These are phyloP conservation scores for Halocynthia roretzi DNA, from an alignment of 23 tunicate genomes.

Conservation along the genomic window DNA sequence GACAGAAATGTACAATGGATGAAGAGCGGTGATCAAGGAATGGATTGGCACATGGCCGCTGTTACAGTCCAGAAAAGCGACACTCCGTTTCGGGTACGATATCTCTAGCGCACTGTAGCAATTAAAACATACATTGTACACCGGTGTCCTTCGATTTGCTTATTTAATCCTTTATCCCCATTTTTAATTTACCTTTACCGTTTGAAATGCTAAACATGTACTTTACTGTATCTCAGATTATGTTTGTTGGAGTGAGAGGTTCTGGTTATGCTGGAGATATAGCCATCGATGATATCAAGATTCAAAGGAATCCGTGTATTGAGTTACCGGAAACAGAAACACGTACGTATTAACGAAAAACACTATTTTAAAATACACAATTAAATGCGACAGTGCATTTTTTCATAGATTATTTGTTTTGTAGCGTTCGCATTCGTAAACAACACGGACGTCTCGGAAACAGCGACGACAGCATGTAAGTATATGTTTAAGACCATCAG, in stretches of 20 bases:
- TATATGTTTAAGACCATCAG: too few relatives aligned
- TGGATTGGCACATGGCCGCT: slow-evolving; percentile 32
- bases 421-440: too few relatives aligned
- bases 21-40: slow-evolving; percentile 40
- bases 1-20: slow-evolving; percentile 26
- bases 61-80: slow-evolving; percentile 14
- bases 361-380: background rate
- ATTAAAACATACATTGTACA: background rate
- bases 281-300: slow-evolving; percentile 31
- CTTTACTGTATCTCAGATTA: slow-evolving; percentile 14
- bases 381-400: background rate
- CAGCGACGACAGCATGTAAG: too few relatives aligned
- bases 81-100: slow-evolving; percentile 38
- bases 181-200: too few relatives aligned
- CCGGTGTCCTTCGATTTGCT: background rate
- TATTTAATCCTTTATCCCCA: background rate
- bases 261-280: slow-evolving; percentile 37
- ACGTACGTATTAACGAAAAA: background rate
- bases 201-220: background rate
- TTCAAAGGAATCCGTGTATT: slow-evolving; percentile 13
- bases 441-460: too few relatives aligned
- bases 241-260: slow-evolving; percentile 53
- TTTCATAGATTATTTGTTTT: background rate
- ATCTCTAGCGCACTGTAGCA: background rate
- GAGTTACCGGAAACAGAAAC: background rate